Evolutionary conservation across 2,888 invertebrate species (phyloP).

Genomic region (Elysia crispata): DNA sequence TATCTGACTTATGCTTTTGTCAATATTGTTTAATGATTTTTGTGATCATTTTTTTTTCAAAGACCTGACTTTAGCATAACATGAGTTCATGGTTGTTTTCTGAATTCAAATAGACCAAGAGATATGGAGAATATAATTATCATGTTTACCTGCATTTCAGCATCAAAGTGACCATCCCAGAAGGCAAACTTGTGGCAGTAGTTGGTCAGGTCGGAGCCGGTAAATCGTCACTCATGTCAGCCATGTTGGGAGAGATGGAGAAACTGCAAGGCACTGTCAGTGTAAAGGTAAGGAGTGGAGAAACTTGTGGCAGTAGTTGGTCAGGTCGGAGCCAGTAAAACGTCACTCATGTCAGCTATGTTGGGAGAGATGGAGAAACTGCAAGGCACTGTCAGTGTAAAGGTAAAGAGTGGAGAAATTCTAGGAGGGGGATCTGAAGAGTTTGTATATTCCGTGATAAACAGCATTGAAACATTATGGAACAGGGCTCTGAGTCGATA

Average conservation of each 20-base stretch:
- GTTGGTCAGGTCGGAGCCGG: slow-evolving; percentile 75
- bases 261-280: slow-evolving; percentile 68
- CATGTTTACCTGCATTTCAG: slow-evolving; percentile 54
- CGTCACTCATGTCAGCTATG: slow-evolving; percentile 73
- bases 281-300: slow-evolving; percentile 60
- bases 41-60: too few species aligned
- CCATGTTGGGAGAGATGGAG: slow-evolving; percentile 75
- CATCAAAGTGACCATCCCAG: slow-evolving; percentile 61
- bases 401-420: slow-evolving; percentile 63
- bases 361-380: slow-evolving; percentile 75
- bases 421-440: too few species aligned
- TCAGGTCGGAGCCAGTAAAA: slow-evolving; percentile 35
- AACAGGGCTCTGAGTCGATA: background rate
- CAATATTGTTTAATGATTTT: too few species aligned
- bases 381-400: slow-evolving; percentile 67
- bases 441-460: too few species aligned
- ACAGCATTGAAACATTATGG: background rate
- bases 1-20: too few species aligned
- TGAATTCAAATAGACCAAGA: too few species aligned
- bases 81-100: too few species aligned
- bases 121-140: too few species aligned
- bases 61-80: too few species aligned
- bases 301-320: slow-evolving; percentile 75
- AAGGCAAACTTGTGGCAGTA: slow-evolving; percentile 72
- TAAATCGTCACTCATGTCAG: slow-evolving; percentile 74